Conservation (phyloP, 2,888 invertebrate species). For the Dyspetes luteomarginatus region DNA sequence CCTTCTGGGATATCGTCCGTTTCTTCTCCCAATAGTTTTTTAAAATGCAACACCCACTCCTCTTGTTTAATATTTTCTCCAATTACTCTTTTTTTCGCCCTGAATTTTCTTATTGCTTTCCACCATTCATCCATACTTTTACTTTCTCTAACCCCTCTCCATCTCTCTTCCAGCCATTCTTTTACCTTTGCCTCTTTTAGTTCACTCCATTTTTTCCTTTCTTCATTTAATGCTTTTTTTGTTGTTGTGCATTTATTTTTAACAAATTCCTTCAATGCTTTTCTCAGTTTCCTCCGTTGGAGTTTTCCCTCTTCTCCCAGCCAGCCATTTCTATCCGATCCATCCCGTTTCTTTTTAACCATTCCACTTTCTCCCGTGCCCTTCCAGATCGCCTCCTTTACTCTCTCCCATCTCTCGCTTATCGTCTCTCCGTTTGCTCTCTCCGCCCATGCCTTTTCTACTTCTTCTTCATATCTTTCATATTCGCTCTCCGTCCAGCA, state of each 20-base stretch:
- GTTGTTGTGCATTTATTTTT: too few relatives aligned
- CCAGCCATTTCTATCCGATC: too few relatives aligned
- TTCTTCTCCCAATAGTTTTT: not conserved
- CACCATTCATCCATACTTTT: constrained; percentile 41
- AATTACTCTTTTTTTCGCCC: not conserved
- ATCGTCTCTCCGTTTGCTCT: not conserved
- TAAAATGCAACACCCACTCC: not conserved
- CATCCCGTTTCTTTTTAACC: not conserved
- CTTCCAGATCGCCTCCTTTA: not conserved
- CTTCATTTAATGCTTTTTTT: not conserved
- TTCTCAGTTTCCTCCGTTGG: too few relatives aligned
- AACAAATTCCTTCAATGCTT: too few relatives aligned
- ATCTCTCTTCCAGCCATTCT: constrained; percentile 26
- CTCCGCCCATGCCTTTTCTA: not conserved
- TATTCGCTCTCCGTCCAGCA: not conserved
- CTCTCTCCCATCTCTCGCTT: not conserved
- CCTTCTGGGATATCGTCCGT: too few relatives aligned
- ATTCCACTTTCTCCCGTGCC: not conserved
- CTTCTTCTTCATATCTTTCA: not conserved
- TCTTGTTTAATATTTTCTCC: not conserved
- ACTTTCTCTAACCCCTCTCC: constrained; percentile 20
- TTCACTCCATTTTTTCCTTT: not conserved
- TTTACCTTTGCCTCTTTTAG: not conserved
- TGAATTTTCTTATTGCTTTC: constrained; percentile 15
- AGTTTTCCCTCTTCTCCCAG: too few relatives aligned